Conservation (phyloP, 2,113 vertebrate genomes). For the Lycocorax pyrrhopterus region DNA sequence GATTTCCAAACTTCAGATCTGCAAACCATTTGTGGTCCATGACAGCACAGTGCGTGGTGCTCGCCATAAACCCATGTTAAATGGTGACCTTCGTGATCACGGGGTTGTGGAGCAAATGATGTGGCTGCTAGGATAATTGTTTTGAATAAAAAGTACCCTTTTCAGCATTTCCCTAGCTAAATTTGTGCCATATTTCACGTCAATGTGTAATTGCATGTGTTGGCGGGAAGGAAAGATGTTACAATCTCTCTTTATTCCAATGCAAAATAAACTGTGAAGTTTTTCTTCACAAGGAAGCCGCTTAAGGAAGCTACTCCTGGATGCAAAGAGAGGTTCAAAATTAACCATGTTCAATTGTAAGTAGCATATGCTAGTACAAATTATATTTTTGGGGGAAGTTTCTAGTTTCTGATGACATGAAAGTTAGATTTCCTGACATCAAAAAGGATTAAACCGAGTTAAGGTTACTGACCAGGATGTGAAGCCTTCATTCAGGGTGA, state of each 20-base stretch:
- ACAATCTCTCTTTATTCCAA: background rate
- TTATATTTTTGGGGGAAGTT: background rate
- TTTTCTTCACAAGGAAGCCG: background rate
- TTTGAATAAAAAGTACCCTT: background rate
- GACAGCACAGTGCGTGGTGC: background rate
- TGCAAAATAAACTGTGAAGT: background rate
- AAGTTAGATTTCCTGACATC: background rate
- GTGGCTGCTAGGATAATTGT: background rate
- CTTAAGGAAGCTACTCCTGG: background rate
- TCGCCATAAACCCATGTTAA: background rate
- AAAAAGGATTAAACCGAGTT: background rate
- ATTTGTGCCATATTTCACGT: constrained; percentile 20
- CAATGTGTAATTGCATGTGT: background rate
- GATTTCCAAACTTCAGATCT: background rate
- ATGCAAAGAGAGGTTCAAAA: background rate
- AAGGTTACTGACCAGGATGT: background rate
- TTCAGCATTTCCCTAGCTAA: constrained; percentile 5
- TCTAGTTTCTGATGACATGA: background rate
- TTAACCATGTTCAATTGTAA: background rate
- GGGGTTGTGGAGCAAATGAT: background rate
- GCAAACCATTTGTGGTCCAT: background rate
- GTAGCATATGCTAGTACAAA: background rate
- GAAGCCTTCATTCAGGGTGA: background rate
- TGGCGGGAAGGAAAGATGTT: background rate
- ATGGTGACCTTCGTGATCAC: background rate